Evolutionary conservation across 2,888 invertebrate species (phyloP), one percentile per base, ranked within the genome.

Genomic region (Drosophila meridiana): DNA sequence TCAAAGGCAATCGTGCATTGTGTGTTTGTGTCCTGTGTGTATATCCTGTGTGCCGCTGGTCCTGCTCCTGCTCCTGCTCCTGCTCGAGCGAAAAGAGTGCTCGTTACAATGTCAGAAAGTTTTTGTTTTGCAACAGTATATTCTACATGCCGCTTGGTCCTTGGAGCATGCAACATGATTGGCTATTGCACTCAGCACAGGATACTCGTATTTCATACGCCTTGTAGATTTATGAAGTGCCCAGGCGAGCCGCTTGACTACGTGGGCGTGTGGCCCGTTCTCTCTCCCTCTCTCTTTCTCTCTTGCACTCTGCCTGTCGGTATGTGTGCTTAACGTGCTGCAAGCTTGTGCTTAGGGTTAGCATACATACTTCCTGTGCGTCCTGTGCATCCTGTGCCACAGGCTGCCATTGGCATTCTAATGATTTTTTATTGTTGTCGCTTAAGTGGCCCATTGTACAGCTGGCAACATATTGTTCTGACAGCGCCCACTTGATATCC

Each of bases 171-270:
- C 87, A 78, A 78, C 84, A 78, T 84, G 89, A 87, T 87, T 87
- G 87, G 87, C 79, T 73, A 56, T 69, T 76, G 70, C 87, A 88
- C 82, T 82, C 72, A 67, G 65, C 79, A 76, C 84, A 84, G 83
- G 84, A 87, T 84, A 82, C 84, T 83, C 83, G 82, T 89, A 87
- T 84, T 89, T 89, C 89, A 87, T 87, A 81, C 89, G 87, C 87
- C 87, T 79, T 87, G 65, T 87, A 84, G 87, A 87, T 87, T 87
- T 87, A 87, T 87, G 89, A 89, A 87, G 87, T 87, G 89, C 67
- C 75, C 79, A 61, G 60, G 65, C 78, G 63, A 65, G 78, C 74
- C 50, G 63, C 59, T 65, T 60, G 56, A 69, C 63, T 67, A 70
- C 66, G 68, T 66, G 70, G 64, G 67, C 65, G 79, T 73, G 56